Evolutionary conservation across 2,797 vertebrate genomes (phyloP).

Genomic region (Erpetoichthys calabaricus): DNA sequence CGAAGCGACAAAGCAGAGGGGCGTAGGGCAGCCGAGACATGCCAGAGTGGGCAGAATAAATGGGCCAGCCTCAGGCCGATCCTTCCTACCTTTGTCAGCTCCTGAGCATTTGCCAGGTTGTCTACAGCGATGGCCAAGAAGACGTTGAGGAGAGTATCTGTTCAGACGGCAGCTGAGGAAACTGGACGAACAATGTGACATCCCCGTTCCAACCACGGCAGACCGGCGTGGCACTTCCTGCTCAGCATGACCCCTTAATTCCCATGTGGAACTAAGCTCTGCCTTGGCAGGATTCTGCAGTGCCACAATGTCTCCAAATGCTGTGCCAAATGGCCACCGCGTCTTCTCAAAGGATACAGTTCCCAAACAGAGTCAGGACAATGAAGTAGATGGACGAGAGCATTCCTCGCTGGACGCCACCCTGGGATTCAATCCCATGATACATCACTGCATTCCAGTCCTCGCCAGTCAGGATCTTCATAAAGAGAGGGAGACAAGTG

Average conservation of each 20-base stretch:
- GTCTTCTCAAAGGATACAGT: conserved; percentile 74
- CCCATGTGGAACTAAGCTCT: too few relatives aligned
- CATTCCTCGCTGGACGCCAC: conserved; percentile 80
- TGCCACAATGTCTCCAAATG: too few relatives aligned
- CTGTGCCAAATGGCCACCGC: too few relatives aligned
- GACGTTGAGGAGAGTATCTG: conserved; percentile 89
- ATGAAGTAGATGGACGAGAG: conserved; percentile 93
- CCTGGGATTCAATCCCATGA: conserved; percentile 82
- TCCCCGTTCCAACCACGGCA: too few relatives aligned
- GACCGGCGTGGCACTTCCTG: too few relatives aligned
- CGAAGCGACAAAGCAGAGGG: too few relatives aligned
- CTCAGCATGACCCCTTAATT: too few relatives aligned
- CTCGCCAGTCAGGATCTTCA: conserved; percentile 82
- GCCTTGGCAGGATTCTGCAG: too few relatives aligned
- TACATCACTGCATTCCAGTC: conserved; percentile 98
- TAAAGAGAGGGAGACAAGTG: background rate
- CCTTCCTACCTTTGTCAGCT: conserved; percentile 77
- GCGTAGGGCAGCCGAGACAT: too few relatives aligned
- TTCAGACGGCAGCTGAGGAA: conserved; percentile 47
- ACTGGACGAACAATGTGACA: conserved; percentile 4
- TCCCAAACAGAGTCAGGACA: conserved; percentile 82
- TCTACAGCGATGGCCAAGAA: conserved; percentile 95
- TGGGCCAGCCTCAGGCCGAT: background rate
- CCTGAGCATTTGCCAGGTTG: conserved; percentile 92
- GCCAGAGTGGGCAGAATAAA: background rate